phyloP scores from a whole-genome alignment of 2,113 vertebrate species.

The Gnathonemus echidnorhynchus region DNA sequence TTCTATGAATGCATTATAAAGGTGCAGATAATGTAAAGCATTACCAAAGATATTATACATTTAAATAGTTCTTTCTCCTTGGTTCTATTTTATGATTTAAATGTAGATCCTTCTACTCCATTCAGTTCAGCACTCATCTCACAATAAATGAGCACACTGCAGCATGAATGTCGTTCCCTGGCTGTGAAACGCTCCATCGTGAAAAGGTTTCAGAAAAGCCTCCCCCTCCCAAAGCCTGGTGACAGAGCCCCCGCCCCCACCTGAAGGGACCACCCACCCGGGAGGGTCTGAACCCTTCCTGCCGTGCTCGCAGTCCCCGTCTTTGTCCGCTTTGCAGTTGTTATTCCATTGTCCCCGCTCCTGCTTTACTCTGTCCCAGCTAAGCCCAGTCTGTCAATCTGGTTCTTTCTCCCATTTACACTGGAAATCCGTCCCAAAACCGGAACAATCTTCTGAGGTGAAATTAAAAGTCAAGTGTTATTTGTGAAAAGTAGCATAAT shows the following conservation, averaged over 20 bases:
- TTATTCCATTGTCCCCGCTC: not conserved
- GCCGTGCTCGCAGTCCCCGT: not conserved
- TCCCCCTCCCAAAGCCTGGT: not conserved
- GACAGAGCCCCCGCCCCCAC: not conserved
- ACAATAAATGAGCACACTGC: not conserved
- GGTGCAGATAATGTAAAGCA: not conserved
- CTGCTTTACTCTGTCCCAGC: not conserved
- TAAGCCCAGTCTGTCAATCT: not conserved
- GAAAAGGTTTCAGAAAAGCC: not conserved
- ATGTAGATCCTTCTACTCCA: not conserved
- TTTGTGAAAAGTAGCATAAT: not conserved
- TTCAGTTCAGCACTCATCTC: not conserved
- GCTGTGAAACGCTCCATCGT: not conserved
- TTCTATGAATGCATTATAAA: not conserved
- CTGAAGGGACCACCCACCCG: not conserved
- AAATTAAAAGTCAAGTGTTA: conserved; percentile 5
- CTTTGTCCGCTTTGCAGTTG: not conserved
- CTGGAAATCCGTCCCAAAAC: not conserved
- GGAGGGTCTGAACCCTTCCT: not conserved
- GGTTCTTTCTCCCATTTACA: not conserved
- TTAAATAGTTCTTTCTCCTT: not conserved
- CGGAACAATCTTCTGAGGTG: not conserved
- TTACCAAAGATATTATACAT: not conserved
- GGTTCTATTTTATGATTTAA: not conserved
- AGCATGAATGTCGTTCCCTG: not conserved